phyloP scores from a whole-genome alignment of 2,797 vertebrate species.

The Tapera naevia region DNA sequence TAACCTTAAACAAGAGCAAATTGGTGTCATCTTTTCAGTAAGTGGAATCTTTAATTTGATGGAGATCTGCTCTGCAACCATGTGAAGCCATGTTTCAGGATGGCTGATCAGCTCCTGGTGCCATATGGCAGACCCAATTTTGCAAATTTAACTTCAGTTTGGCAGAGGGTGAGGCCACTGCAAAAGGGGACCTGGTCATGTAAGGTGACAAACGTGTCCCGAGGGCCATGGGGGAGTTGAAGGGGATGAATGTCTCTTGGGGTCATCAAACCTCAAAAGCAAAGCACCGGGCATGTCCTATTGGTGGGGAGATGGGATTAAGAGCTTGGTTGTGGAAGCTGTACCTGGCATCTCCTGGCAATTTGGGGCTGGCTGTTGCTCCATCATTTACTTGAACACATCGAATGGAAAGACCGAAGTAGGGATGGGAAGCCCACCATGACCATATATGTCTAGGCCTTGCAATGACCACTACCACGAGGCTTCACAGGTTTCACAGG shows the following conservation, averaged over 20 bases:
- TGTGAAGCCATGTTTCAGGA: neutral
- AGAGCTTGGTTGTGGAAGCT: neutral
- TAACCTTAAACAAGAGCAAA: neutral
- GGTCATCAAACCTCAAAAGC: neutral
- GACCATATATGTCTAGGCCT: neutral
- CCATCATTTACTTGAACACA: neutral
- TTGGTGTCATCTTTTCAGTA: neutral
- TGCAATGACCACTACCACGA: neutral
- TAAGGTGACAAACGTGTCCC: neutral
- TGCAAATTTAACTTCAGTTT: conserved; percentile 5
- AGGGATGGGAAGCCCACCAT: neutral
- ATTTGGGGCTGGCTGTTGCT: neutral
- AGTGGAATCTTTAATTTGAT: neutral
- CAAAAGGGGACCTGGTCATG: neutral
- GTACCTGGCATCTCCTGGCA: neutral
- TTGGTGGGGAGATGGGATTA: neutral
- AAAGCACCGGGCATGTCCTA: neutral
- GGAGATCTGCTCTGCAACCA: neutral
- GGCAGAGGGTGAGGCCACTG: neutral
- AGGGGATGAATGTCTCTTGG: neutral
- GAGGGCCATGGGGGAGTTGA: neutral
- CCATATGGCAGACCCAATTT: conserved; percentile 13
- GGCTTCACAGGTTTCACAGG: no score
- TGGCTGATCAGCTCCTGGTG: neutral
- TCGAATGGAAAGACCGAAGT: neutral